Conservation (phyloP, 2,113 vertebrate species). For the Erythrolamprus reginae region DNA sequence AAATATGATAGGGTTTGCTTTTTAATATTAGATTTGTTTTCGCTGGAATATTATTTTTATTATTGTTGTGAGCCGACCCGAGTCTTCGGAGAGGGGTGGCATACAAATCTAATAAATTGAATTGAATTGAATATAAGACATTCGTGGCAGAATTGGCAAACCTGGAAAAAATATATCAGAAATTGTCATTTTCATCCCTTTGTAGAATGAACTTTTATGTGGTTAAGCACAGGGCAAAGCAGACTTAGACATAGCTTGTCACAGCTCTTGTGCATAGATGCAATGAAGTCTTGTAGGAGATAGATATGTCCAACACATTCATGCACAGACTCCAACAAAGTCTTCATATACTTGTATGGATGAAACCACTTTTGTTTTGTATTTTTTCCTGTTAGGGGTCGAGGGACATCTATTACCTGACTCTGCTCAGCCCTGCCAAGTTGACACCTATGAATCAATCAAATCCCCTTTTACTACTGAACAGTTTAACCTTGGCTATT, state of each 20-base stretch:
- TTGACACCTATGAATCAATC: background rate
- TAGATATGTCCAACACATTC: background rate
- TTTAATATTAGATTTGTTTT: too few relatives aligned
- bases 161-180: background rate
- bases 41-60: too few relatives aligned
- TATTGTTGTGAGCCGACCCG: too few relatives aligned
- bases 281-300: background rate
- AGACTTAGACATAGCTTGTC: background rate
- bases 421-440: background rate
- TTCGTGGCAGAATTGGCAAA: background rate
- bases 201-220: background rate
- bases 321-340: background rate
- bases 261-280: background rate
- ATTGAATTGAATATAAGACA: too few relatives aligned
- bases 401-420: background rate
- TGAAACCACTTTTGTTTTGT: background rate
- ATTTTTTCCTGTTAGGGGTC: background rate
- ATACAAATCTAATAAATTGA: too few relatives aligned
- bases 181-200: background rate
- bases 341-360: background rate
- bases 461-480: background rate
- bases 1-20: too few relatives aligned
- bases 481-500: too few relatives aligned
- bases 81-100: too few relatives aligned
- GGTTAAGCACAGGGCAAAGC: background rate